Base-by-base conservation (phyloP, 2,888 invertebrate species). In the Synanthedon andrenaeformis region DNA sequence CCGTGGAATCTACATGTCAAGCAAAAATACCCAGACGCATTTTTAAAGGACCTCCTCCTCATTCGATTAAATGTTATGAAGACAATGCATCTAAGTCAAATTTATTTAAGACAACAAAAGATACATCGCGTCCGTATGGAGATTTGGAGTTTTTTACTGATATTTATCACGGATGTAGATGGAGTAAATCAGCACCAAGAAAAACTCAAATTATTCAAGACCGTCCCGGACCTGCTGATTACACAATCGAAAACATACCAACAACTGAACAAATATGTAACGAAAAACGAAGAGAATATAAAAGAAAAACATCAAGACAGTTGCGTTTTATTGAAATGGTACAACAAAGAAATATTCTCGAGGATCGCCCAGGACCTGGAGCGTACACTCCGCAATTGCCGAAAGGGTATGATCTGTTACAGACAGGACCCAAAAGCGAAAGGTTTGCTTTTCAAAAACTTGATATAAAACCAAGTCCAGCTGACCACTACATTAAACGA, bases 111-210 rank as follows among this genome's bases (percentile, higher is more conserved):
- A 52, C 59, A 55, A 51, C 56, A 35, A 55, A 52, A 49, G 59
- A 67, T 42, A 57, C 65, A 52, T 61, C 67, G 48, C 79, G 78
- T 14, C 75, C 75, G 11, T 79, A 84, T 55, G 54, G 69, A 1
- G 64, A 58, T 53, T 68, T 79, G n/a, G 60, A 63, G 8, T 79
- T 79, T 53, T 67, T 66, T 3, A 76, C 78, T 17, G 62, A 69
- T 41, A 83, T 72, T 66, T 86, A 84, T 58, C 73, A 59, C 4
- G 85, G 85, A 4, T 85, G 84, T 49, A 85, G 84, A 72, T 84
- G 85, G 86, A 82, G 84, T 65, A 61, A 65, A 23, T 66, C 79
- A 69, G 76, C 71, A 53, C 67, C 77, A 13, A 64, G 63, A 55
- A 66, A 73, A 54, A 55, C 60, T 11, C 64, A 65, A 58, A 14